These are phyloP conservation scores for Aldabrachelys gigantea DNA, from an alignment of 2,113 vertebrate genomes.

Conservation along the genomic window DNA sequence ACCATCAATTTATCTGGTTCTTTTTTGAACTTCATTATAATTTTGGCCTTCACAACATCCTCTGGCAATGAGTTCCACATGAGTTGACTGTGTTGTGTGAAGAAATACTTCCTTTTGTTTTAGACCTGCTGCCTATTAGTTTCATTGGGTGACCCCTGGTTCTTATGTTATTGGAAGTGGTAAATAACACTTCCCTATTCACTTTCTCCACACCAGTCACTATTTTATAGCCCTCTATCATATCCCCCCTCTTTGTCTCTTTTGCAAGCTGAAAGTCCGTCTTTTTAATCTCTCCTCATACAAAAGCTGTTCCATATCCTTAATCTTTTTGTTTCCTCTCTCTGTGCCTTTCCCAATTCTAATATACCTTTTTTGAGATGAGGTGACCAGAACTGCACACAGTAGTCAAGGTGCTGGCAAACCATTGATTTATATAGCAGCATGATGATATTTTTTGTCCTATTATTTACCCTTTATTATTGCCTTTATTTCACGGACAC, in stretches of 20 bases:
- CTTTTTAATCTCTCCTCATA: neutral
- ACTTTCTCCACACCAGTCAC: neutral
- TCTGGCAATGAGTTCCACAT: neutral
- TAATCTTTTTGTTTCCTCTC: neutral
- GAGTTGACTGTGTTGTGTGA: neutral
- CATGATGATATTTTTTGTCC: neutral
- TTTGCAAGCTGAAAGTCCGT: neutral
- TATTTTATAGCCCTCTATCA: neutral
- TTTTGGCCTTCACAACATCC: neutral
- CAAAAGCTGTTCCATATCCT: neutral
- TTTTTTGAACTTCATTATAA: neutral
- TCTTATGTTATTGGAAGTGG: neutral
- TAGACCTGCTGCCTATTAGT: neutral
- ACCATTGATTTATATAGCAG: neutral
- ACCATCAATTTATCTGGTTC: neutral
- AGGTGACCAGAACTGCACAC: neutral
- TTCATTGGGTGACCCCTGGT: neutral
- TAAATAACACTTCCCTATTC: neutral
- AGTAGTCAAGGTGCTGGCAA: neutral
- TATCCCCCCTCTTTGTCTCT: neutral
- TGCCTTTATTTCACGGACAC: slow-evolving; percentile 27
- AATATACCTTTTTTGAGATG: neutral
- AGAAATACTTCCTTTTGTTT: neutral
- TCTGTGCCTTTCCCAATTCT: neutral
- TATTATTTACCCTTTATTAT: neutral